Conservation (phyloP, 2,888 invertebrate genomes). For the Rhodophaea formosa region DNA sequence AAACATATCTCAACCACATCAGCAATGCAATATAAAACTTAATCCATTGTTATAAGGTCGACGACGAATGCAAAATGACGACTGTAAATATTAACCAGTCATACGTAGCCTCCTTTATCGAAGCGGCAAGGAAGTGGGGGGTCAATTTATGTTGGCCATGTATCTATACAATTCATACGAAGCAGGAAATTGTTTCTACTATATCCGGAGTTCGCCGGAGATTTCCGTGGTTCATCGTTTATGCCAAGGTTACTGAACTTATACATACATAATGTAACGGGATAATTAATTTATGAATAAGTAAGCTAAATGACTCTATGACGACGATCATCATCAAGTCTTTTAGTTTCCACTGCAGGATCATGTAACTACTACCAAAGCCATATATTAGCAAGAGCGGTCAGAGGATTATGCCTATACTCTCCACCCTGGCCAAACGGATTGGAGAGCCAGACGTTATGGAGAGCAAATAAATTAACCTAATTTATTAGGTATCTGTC, state of each 20-base stretch:
- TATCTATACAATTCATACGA: conserved; percentile 32
- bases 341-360: too few relatives aligned
- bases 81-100: conserved; percentile 22
- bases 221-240: conserved; percentile 31
- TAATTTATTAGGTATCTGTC: too few relatives aligned
- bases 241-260: conserved; percentile 24
- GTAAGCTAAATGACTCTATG: too few relatives aligned
- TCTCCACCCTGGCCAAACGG: too few relatives aligned
- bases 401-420: too few relatives aligned
- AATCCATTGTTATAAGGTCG: conserved; percentile 5
- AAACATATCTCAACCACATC: neutral
- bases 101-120: conserved; percentile 14
- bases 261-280: neutral
- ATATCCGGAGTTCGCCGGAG: conserved; percentile 31
- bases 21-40: conserved; percentile 19
- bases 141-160: conserved; percentile 27
- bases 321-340: too few relatives aligned
- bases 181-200: conserved; percentile 35
- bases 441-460: too few relatives aligned
- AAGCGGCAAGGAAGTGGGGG: conserved; percentile 22
- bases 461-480: too few relatives aligned
- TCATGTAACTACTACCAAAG: too few relatives aligned
- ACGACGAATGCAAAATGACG: neutral
- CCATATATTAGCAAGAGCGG: too few relatives aligned
- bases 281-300: neutral